Evolutionary conservation across 2,797 vertebrate genomes (phyloP).

Genomic region (Amblyopsis hoosieri): DNA sequence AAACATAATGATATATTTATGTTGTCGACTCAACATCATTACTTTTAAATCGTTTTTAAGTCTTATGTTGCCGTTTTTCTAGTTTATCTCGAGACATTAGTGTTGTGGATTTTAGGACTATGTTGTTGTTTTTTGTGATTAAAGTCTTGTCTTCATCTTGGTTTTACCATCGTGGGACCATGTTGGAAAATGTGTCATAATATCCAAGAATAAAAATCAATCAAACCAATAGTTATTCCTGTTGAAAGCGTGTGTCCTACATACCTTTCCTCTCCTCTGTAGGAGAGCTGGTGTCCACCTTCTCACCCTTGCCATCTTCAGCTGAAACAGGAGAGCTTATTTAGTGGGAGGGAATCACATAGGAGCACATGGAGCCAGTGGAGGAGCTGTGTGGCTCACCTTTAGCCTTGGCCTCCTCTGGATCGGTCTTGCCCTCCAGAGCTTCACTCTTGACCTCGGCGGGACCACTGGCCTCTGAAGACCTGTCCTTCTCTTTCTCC

Average conservation of each 20-base stretch:
- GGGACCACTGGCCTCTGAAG: slow-evolving; percentile 34
- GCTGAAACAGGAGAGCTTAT: slow-evolving; percentile 41
- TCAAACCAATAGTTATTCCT: too few species aligned
- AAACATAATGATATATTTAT: too few species aligned
- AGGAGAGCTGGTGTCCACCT: slow-evolving; percentile 72
- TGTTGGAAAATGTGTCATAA: too few species aligned
- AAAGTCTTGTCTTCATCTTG: too few species aligned
- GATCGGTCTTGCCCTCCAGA: slow-evolving; percentile 55
- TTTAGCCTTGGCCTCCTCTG: slow-evolving; percentile 69
- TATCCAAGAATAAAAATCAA: too few species aligned
- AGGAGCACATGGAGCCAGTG: not conserved
- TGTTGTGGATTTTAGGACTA: too few species aligned
- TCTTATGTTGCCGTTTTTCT: too few species aligned
- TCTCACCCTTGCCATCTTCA: slow-evolving; percentile 77
- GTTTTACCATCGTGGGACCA: too few species aligned
- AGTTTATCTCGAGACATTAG: too few species aligned
- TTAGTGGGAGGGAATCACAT: not conserved
- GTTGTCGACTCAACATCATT: too few species aligned
- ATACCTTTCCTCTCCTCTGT: slow-evolving; percentile 86
- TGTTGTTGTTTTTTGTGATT: too few species aligned
- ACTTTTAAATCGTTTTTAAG: too few species aligned
- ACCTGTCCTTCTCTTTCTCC: slow-evolving; percentile 62
- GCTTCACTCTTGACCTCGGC: slow-evolving; percentile 69
- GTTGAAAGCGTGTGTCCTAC: not conserved
- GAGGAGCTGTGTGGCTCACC: slow-evolving; percentile 51